Conservation (phyloP, 2,113 vertebrate genomes). For the Fulmarus glacialis region DNA sequence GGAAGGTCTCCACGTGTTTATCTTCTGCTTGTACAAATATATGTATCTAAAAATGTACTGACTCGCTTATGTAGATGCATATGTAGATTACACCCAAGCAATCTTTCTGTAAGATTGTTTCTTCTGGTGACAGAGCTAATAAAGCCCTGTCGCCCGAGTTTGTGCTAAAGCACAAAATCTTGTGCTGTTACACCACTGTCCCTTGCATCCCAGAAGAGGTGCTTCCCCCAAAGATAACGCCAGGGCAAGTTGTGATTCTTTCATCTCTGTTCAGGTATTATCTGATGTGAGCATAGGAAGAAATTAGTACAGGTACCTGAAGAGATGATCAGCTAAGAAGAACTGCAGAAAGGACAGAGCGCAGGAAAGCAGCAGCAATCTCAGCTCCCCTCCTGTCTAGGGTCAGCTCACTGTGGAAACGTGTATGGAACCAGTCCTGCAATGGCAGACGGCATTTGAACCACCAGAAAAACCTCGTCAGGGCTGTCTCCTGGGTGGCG, state of each 20-base stretch:
- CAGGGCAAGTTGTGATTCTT: not conserved
- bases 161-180: not conserved
- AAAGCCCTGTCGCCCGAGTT: rapidly evolving
- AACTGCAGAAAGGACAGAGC: not conserved
- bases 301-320: not conserved
- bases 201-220: not conserved
- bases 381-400: not conserved
- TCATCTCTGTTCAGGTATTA: not conserved
- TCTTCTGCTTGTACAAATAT: not conserved
- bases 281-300: not conserved
- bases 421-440: not conserved
- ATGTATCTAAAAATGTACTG: rapidly evolving
- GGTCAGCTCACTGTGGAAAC: not conserved
- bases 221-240: not conserved
- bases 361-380: not conserved
- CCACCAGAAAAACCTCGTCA: not conserved
- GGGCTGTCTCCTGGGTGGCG: not conserved
- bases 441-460: not conserved
- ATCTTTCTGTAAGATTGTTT: not conserved
- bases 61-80: rapidly evolving
- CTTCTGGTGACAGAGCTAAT: not conserved
- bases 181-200: not conserved
- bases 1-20: not conserved
- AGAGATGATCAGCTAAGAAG: not conserved
- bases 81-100: rapidly evolving